Evolutionary conservation across 2,797 vertebrate genomes (phyloP).

Genomic region (Cossypha niveicapilla): DNA sequence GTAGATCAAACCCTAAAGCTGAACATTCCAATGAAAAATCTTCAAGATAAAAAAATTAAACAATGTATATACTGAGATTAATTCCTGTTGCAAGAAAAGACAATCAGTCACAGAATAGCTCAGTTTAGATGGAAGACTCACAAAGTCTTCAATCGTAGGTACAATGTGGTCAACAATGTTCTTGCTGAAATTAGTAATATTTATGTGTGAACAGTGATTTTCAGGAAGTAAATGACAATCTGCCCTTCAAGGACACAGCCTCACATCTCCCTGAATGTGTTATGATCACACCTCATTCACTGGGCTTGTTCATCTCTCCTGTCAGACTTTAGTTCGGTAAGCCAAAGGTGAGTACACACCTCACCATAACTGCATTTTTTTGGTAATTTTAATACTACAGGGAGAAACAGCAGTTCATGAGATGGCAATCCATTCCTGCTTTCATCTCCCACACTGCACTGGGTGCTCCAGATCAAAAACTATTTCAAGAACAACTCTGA

Average conservation of each 20-base stretch:
- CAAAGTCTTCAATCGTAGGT: not conserved
- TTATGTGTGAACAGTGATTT: not conserved
- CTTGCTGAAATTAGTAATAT: not conserved
- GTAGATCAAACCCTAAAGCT: not conserved
- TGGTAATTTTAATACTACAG: not conserved
- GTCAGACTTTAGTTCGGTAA: not conserved
- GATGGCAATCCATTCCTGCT: not conserved
- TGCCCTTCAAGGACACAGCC: not conserved
- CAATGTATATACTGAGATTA: not conserved
- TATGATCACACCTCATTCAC: not conserved
- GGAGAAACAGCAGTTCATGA: not conserved
- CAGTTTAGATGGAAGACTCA: not conserved
- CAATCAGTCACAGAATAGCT: not conserved
- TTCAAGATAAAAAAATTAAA: not conserved
- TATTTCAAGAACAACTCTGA: not conserved
- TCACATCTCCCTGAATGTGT: not conserved
- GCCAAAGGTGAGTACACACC: not conserved
- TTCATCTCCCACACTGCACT: not conserved
- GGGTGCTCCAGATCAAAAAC: not conserved
- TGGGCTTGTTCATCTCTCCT: not conserved
- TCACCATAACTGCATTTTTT: fast-evolving
- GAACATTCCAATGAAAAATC: not conserved
- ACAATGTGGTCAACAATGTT: not conserved
- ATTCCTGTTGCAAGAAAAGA: not conserved
- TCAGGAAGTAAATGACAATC: not conserved